A percentile compares a stretch with the other conserved stretches of the same genome.
Conservation (phyloP, 2,888 invertebrate genomes). For the Tiphia femorata region DNA sequence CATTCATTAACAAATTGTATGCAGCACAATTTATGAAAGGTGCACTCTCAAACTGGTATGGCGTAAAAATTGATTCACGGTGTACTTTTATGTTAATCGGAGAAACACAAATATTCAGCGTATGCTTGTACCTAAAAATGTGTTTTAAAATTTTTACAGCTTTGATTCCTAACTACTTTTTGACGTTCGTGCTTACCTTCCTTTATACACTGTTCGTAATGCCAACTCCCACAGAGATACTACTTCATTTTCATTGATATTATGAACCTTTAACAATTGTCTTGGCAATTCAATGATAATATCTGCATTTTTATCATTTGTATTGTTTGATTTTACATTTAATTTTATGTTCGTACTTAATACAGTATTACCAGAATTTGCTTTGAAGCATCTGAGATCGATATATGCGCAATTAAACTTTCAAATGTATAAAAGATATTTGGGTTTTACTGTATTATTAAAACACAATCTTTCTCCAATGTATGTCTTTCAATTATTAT, state of each 20-base stretch:
- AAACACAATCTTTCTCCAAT: not conserved
- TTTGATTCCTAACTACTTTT: conserved; percentile 2
- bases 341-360: conserved; percentile 44
- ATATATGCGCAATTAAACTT: conserved; percentile 17
- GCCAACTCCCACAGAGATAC: conserved; percentile 59
- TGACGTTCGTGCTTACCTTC: conserved; percentile 44
- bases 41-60: too few relatives aligned
- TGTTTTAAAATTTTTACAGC: conserved; percentile 10
- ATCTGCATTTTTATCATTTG: conserved; percentile 20
- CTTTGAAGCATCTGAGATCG: conserved; percentile 45
- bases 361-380: conserved; percentile 21
- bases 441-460: not conserved
- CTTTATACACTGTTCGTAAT: conserved; percentile 53
- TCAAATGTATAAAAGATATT: conserved; percentile 11
- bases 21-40: conserved; percentile 35
- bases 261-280: conserved; percentile 55
- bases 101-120: conserved; percentile 38
- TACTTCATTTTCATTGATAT: conserved; percentile 40
- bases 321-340: conserved; percentile 31
- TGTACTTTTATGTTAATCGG: conserved; percentile 36
- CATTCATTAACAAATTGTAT: conserved; percentile 54
- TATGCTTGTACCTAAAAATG: conserved; percentile 49
- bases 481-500: not conserved
- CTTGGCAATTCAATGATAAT: conserved; percentile 55
- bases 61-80: conserved; percentile 20